Base-by-base conservation (phyloP, 2,888 invertebrate species). In the Pogonocherus hispidulus region DNA sequence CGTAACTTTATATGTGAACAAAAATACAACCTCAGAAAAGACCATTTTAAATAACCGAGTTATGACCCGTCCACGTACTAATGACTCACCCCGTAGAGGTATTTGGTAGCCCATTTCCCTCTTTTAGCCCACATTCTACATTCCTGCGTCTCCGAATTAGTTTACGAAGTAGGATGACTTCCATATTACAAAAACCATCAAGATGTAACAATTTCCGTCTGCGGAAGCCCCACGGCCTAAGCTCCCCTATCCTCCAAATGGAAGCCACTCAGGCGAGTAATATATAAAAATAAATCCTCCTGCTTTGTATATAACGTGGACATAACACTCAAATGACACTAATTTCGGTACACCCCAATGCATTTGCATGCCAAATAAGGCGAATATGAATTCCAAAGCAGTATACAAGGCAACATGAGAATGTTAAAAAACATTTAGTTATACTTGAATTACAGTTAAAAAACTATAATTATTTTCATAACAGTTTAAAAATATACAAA, bases 281-380 rank as follows among this genome's bases (percentile, higher is more conserved):
- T 66, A 63, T 66, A 73, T 73, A 73, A 73, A 72, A 73, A 73
- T 73, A 73, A 70, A 73, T 73, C 69, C 67, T 18, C 6, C 23
- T 22, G n/a, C 20, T 49, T 46, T 64, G 46, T 64, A 55, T 57
- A 27, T 55, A 47, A 47, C 47, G 20, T 16, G 27, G 55, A 56
- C 37, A 47, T 49, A 35, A 55, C 64, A 57, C 47, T 44, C 18
- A 56, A 64, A 55, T 55, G 37, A 20, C 27, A 37, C 64, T 64
- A 64, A 64, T 64, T 64, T 64, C 46, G 46, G 27, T 64, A 19
- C 27, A 18, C 35, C n/a, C n/a, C n/a, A 47, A 46, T 32, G 35
- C 2, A 64, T 57, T 57, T 57, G n/a, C 57, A 57, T 57, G 46
- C 8, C 16, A 44, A 57, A 19, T 46, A 32, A 16, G 14, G 46